Evolutionary conservation across 2,113 vertebrate genomes (phyloP).

Genomic region (Pterophyllum scalare): DNA sequence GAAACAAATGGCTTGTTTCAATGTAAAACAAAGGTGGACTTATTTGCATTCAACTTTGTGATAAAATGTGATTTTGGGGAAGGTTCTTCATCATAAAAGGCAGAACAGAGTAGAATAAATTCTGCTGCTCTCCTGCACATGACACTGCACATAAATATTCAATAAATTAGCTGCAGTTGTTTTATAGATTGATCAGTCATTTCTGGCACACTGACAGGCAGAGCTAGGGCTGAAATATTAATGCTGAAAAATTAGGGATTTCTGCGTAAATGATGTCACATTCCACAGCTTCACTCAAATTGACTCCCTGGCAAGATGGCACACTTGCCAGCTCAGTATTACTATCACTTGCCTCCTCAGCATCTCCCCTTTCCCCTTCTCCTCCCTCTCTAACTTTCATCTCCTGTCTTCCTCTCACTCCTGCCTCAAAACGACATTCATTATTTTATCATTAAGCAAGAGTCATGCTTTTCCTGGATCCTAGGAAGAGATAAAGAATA

Average conservation of each 20-base stretch:
- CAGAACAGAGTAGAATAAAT: slow-evolving; percentile 88
- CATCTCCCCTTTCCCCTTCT: slow-evolving; percentile 78
- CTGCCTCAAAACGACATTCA: slow-evolving; percentile 85
- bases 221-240: slow-evolving; percentile 98
- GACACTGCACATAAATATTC: slow-evolving; percentile 99
- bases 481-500: slow-evolving; percentile 19
- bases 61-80: slow-evolving; percentile 10
- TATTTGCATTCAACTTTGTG: not conserved
- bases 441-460: slow-evolving; percentile 80
- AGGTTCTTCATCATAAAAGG: slow-evolving; percentile 55
- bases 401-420: slow-evolving; percentile 69
- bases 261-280: slow-evolving; percentile 99
- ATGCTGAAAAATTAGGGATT: slow-evolving; percentile 99
- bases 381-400: slow-evolving; percentile 57
- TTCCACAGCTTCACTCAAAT: slow-evolving; percentile 98
- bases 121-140: slow-evolving; percentile 90
- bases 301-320: slow-evolving; percentile 91
- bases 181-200: slow-evolving; percentile 99
- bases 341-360: slow-evolving; percentile 47
- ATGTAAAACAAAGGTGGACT: not conserved
- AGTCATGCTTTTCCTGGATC: slow-evolving; percentile 64
- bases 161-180: slow-evolving; percentile 97
- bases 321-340: slow-evolving; percentile 76
- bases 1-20: not conserved
- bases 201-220: slow-evolving; percentile 97